Evolutionary conservation across 1,140 invertebrate species (phyloP).

Genomic region (Gerris buenoi): DNA sequence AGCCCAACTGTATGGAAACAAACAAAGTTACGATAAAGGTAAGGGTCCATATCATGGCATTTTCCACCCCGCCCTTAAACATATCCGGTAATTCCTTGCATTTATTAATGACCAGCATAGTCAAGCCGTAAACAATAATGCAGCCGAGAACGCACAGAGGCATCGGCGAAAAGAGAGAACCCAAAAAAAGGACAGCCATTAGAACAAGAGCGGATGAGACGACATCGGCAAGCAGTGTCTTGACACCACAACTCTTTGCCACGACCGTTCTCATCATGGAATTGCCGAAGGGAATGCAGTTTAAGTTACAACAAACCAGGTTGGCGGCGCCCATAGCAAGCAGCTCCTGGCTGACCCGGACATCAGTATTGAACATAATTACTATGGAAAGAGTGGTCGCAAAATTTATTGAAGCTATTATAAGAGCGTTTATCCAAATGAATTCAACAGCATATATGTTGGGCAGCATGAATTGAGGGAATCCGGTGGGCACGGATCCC

Average conservation of each 20-base stretch:
- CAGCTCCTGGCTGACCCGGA: slow-evolving; percentile 10
- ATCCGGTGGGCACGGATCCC: not conserved
- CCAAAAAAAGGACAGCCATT: slow-evolving; percentile 11
- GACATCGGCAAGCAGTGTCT: slow-evolving; percentile 7
- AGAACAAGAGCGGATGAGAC: slow-evolving; percentile 8
- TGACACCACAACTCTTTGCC: slow-evolving; percentile 8
- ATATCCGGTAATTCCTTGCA: not conserved
- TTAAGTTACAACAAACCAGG: slow-evolving; percentile 10
- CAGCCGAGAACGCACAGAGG: slow-evolving; percentile 11
- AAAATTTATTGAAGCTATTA: slow-evolving; percentile 7
- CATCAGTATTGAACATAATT: slow-evolving; percentile 7
- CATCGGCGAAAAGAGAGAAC: slow-evolving; percentile 11
- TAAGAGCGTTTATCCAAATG: not conserved
- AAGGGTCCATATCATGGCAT: slow-evolving; percentile 7
- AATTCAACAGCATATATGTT: not conserved
- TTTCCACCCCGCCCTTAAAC: slow-evolving; percentile 1
- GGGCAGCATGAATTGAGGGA: not conserved
- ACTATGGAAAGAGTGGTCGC: slow-evolving; percentile 10
- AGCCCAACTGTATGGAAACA: slow-evolving; percentile 8
- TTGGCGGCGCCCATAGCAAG: slow-evolving; percentile 11
- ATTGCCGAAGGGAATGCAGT: slow-evolving; percentile 15
- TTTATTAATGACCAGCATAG: slow-evolving; percentile 6
- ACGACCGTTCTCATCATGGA: slow-evolving; percentile 16
- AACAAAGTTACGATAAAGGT: slow-evolving; percentile 5
- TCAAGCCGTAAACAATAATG: slow-evolving; percentile 6